phyloP scores from a whole-genome alignment of 2,113 vertebrate genomes.

The Alethe castanea region DNA sequence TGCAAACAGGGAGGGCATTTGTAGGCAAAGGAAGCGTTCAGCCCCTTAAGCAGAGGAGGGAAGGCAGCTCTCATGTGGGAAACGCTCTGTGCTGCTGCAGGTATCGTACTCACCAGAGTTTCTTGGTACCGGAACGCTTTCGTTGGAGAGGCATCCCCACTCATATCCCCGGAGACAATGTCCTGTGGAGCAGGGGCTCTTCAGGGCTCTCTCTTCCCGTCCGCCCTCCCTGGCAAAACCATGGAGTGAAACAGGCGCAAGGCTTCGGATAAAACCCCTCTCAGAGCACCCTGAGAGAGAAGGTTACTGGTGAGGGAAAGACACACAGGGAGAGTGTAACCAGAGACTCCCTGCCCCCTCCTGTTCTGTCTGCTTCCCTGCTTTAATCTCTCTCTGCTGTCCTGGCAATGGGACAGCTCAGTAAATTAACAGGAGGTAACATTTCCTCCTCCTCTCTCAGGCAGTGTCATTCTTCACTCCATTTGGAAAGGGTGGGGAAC shows the following conservation, averaged over 20 bases:
- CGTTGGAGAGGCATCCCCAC: constrained; percentile 83
- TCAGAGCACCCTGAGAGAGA: constrained; percentile 28
- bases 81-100: background rate
- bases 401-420: constrained; percentile 51
- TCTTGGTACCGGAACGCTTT: constrained; percentile 85
- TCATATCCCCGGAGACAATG: constrained; percentile 66
- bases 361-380: constrained; percentile 25
- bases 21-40: background rate
- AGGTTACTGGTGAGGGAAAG: constrained; percentile 25
- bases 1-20: background rate
- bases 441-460: constrained; percentile 39
- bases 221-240: background rate
- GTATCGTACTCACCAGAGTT: constrained; percentile 79
- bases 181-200: background rate
- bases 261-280: constrained; percentile 13
- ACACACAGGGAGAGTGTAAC: constrained; percentile 44
- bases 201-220: background rate
- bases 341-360: constrained; percentile 65
- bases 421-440: constrained; percentile 63
- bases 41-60: background rate
- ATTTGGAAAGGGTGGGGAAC: background rate
- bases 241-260: background rate
- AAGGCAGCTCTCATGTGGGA: background rate
- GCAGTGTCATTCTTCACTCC: background rate
- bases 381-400: constrained; percentile 21